These are phyloP conservation scores for Rhynchonycteris naso DNA, from an alignment of 2,797 vertebrate genomes.

Conservation along the genomic window DNA sequence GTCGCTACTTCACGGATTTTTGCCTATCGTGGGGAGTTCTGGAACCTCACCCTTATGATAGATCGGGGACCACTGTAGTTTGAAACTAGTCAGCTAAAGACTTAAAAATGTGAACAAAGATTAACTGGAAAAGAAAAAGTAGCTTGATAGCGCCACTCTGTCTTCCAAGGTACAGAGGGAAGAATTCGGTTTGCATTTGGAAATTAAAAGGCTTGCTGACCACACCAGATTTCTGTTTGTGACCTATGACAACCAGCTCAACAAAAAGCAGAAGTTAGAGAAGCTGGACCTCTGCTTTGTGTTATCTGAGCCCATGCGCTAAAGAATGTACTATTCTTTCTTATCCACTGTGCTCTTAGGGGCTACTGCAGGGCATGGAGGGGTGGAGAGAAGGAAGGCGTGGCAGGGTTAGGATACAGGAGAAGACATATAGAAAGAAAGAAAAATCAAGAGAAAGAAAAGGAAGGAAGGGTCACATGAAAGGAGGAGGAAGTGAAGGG, in stretches of 20 bases:
- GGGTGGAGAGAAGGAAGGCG: no score
- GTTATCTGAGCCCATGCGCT: background rate
- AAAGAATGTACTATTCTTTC: background rate
- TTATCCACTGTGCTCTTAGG: no score
- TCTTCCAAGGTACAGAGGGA: background rate
- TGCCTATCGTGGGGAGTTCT: no score
- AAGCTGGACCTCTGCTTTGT: fast-evolving
- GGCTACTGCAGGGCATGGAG: no score
- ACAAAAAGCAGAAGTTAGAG: background rate
- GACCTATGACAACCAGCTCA: background rate
- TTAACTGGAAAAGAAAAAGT: background rate
- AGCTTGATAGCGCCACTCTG: background rate
- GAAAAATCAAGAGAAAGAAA: background rate
- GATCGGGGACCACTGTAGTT: background rate
- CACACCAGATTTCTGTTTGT: background rate
- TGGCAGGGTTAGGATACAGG: no score
- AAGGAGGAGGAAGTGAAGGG: no score
- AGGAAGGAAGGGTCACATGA: no score
- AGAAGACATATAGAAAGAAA: no score
- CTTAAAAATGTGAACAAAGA: background rate
- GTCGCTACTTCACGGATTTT: no score
- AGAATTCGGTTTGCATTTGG: background rate
- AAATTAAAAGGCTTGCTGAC: background rate
- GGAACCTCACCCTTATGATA: no score
- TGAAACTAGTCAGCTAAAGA: background rate